Evolutionary conservation across 2,113 vertebrate species (phyloP).

Genomic region (Salvelinus fontinalis): DNA sequence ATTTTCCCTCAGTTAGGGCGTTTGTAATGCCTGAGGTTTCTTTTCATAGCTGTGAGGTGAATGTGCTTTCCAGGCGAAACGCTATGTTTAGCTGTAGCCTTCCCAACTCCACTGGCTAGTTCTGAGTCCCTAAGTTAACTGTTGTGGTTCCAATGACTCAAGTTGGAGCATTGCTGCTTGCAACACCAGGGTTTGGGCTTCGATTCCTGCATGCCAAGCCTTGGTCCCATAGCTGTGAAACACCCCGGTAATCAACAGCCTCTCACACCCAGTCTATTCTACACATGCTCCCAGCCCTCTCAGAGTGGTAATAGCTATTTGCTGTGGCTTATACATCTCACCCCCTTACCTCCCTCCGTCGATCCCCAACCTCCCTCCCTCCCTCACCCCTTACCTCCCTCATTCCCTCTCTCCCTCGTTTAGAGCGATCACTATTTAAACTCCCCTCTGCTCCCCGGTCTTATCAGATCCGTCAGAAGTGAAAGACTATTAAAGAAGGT

Average conservation of each 20-base stretch:
- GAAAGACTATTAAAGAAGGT: constrained; percentile 66
- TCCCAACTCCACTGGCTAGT: neutral
- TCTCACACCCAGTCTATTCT: constrained; percentile 67
- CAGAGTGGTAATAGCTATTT: constrained; percentile 75
- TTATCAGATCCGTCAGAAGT: constrained; percentile 58
- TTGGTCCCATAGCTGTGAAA: constrained; percentile 13
- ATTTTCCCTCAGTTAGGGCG: no score
- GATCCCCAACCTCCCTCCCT: no score
- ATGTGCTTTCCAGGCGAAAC: no score
- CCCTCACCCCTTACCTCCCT: no score
- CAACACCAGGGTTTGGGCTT: no score
- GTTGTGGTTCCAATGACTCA: no score
- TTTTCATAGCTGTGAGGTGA: no score
- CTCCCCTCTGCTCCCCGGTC: constrained; percentile 53
- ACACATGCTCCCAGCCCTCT: constrained; percentile 64
- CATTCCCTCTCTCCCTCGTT: neutral
- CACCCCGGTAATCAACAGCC: constrained; percentile 16
- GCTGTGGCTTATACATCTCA: constrained; percentile 71
- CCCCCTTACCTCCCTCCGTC: neutral
- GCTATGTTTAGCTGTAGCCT: no score
- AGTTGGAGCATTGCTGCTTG: no score
- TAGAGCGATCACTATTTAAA: constrained; percentile 65
- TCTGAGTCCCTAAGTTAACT: neutral
- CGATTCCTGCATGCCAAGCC: constrained; percentile 44
- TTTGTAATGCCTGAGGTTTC: no score